A percentile compares a stretch with the other conserved stretches of the same genome.
These are phyloP conservation scores for Sminthopsis crassicaudata DNA, from an alignment of 2,113 vertebrate species.

Conservation along the genomic window DNA sequence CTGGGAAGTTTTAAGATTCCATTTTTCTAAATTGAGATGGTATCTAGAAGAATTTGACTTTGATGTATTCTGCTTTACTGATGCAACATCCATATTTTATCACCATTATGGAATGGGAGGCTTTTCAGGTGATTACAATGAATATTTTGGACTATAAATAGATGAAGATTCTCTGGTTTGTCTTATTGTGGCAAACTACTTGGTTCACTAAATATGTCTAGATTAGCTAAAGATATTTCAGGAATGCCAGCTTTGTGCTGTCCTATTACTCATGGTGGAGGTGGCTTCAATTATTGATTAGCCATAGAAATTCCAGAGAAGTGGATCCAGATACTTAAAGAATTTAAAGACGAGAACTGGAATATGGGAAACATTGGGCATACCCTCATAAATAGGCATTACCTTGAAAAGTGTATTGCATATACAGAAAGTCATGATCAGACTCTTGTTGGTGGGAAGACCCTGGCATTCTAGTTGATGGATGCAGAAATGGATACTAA, in stretches of 20 bases:
- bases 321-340: constrained; percentile 92
- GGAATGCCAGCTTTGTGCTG: too few species aligned
- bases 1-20: too few species aligned
- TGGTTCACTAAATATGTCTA: constrained; percentile 91
- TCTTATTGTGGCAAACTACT: constrained; percentile 95
- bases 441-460: constrained; percentile 97
- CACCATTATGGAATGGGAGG: background rate
- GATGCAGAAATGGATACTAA: constrained; percentile 99
- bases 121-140: constrained; percentile 95
- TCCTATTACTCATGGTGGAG: too few species aligned
- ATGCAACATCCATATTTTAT: too few species aligned
- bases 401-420: constrained; percentile 94
- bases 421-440: constrained; percentile 99
- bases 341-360: constrained; percentile 97
- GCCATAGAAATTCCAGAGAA: too few species aligned
- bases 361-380: constrained; percentile 93
- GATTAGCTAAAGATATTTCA: constrained; percentile 84
- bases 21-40: too few species aligned
- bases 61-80: too few species aligned
- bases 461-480: constrained; percentile 97
- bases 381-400: constrained; percentile 93
- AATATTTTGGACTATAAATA: constrained; percentile 98
- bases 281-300: too few species aligned
- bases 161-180: constrained; percentile 97
- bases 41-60: too few species aligned